Conservation (phyloP, 2,888 invertebrate genomes). For the Cabera pusaria region DNA sequence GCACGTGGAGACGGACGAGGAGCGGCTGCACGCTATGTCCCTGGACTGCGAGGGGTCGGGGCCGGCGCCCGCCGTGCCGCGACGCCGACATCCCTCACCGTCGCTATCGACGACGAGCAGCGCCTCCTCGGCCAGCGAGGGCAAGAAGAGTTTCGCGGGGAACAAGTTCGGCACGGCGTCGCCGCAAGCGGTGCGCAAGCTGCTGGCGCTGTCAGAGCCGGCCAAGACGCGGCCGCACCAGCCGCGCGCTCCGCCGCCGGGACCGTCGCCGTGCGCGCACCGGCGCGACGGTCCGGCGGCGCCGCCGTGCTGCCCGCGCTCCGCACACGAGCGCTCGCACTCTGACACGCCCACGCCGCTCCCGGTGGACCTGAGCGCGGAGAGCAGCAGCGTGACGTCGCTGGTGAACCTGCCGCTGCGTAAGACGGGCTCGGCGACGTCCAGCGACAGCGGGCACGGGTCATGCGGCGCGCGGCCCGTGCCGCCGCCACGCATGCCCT, state of each 20-base stretch:
- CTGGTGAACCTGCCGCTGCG: conserved; percentile 94
- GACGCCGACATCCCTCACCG: conserved; percentile 95
- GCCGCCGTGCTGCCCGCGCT: conserved; percentile 71
- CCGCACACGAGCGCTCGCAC: conserved; percentile 94
- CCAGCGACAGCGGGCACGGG: conserved; percentile 95
- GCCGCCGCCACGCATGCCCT: conserved; percentile 87
- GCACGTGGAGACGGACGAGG: conserved; percentile 96
- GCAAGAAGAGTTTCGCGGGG: conserved; percentile 83
- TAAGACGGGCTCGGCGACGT: conserved; percentile 95
- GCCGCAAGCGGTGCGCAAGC: conserved; percentile 97
- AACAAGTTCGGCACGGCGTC: conserved; percentile 95
- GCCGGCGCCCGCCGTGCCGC: conserved; percentile 84
- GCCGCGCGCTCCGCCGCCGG: conserved; percentile 86
- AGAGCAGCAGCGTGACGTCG: conserved; percentile 97
- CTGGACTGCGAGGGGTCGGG: conserved; percentile 92
- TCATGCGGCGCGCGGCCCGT: conserved; percentile 88
- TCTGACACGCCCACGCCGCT: conserved; percentile 94
- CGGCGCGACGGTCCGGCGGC: conserved; percentile 82
- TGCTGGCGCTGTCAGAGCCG: conserved; percentile 94
- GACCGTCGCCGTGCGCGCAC: conserved; percentile 86
- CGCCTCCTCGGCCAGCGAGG: conserved; percentile 93
- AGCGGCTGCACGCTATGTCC: conserved; percentile 93
- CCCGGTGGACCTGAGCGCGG: conserved; percentile 95
- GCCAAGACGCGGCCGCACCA: conserved; percentile 95
- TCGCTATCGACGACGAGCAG: conserved; percentile 96